These are phyloP conservation scores for Mesitornis unicolor DNA, from an alignment of 2,113 vertebrate genomes.

Conservation along the genomic window DNA sequence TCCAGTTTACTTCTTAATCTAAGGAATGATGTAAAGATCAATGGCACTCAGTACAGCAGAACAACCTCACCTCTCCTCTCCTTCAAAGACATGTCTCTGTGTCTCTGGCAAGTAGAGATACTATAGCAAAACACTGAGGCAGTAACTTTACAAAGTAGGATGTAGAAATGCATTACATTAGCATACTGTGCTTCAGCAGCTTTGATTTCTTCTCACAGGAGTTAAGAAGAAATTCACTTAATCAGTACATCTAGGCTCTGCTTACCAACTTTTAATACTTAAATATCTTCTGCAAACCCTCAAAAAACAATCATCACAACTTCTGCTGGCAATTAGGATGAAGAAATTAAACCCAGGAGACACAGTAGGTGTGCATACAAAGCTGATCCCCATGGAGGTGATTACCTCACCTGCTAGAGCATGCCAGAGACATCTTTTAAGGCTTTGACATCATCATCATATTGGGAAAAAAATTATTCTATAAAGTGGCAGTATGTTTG, in stretches of 20 bases:
- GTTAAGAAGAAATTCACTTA: neutral
- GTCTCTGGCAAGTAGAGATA: neutral
- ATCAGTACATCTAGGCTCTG: neutral
- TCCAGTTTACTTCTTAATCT: neutral
- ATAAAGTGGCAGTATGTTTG: neutral
- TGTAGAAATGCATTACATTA: neutral
- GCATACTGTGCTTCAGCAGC: neutral
- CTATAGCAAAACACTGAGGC: neutral
- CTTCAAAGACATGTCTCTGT: neutral
- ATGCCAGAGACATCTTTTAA: neutral
- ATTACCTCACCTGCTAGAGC: neutral
- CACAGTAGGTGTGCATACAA: neutral
- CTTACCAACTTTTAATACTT: neutral
- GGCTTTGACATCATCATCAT: neutral
- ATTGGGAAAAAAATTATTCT: neutral
- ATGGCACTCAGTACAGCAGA: neutral
- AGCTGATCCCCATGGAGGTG: neutral
- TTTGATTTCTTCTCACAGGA: neutral
- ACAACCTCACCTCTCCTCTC: neutral
- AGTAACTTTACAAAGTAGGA: neutral
- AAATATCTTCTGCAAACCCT: neutral
- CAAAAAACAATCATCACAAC: neutral
- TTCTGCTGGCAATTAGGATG: neutral
- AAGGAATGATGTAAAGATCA: neutral
- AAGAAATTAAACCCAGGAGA: slow-evolving; percentile 25